phyloP scores from a whole-genome alignment of 2,113 vertebrate species.

The Setophaga kirtlandii region DNA sequence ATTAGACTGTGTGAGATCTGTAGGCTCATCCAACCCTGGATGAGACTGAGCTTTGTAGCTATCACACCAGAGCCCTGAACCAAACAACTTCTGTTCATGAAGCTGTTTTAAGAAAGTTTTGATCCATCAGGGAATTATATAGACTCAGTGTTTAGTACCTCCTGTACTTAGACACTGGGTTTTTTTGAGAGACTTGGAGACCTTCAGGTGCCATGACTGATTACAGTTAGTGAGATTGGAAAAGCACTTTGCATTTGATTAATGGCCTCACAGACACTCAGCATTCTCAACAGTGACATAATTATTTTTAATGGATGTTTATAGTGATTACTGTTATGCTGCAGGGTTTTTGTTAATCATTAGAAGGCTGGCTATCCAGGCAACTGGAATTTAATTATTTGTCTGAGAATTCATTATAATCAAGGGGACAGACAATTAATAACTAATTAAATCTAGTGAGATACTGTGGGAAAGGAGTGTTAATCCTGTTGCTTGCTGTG shows the following conservation, averaged over 20 bases:
- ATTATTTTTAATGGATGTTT: not conserved
- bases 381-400: constrained; percentile 48
- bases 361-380: not conserved
- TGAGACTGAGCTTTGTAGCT: not conserved
- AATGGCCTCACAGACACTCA: not conserved
- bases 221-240: not conserved
- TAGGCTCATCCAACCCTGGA: not conserved
- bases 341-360: constrained; percentile 23
- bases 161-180: not conserved
- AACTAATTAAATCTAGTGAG: constrained; percentile 38
- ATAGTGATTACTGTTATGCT: not conserved
- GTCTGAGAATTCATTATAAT: constrained; percentile 54
- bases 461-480: not conserved
- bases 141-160: not conserved
- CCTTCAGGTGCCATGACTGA: not conserved
- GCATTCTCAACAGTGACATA: not conserved
- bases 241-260: not conserved
- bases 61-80: not conserved
- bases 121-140: not conserved
- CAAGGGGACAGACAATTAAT: constrained; percentile 28
- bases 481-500: not conserved
- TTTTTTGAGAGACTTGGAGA: not conserved
- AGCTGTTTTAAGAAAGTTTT: not conserved
- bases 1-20: not conserved
- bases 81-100: not conserved